phyloP scores from a whole-genome alignment of 92 coral and sea anemone species.

The Porites cylindrica region DNA sequence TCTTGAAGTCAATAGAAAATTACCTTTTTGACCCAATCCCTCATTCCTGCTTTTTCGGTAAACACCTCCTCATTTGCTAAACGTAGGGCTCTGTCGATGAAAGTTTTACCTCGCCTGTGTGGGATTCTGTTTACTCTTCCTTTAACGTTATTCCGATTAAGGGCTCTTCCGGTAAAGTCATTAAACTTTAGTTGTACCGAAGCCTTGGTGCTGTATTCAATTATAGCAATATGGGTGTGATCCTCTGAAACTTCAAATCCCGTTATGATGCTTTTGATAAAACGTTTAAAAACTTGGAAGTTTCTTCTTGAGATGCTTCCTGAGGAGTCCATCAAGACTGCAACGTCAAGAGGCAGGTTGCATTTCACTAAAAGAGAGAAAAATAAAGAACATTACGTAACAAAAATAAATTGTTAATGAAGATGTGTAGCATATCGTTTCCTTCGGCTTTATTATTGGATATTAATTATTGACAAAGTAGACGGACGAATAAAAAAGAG shows the following conservation, averaged over 20 bases:
- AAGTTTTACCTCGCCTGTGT: constrained; percentile 63
- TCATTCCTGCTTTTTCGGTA: constrained; percentile 65
- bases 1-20: background rate
- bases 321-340: constrained; percentile 31
- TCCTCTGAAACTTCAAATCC: constrained; percentile 21
- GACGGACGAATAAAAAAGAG: no score
- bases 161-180: constrained; percentile 42
- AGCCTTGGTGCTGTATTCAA: constrained; percentile 74
- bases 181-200: constrained; percentile 75
- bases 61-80: constrained; percentile 69
- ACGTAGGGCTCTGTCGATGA: constrained; percentile 71
- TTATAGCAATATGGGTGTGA: constrained; percentile 44
- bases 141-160: constrained; percentile 33
- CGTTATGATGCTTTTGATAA: constrained; percentile 15
- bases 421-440: no score
- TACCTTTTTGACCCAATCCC: constrained; percentile 76
- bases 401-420: no score
- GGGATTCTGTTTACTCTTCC: constrained; percentile 43
- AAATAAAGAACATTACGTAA: no score
- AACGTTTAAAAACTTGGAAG: background rate
- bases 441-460: no score
- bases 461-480: no score
- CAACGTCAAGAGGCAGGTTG: constrained; percentile 36
- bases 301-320: constrained; percentile 38
- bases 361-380: constrained; percentile 22